phyloP scores from a whole-genome alignment of 2,888 invertebrate genomes.

The Tupiocoris notatus region DNA sequence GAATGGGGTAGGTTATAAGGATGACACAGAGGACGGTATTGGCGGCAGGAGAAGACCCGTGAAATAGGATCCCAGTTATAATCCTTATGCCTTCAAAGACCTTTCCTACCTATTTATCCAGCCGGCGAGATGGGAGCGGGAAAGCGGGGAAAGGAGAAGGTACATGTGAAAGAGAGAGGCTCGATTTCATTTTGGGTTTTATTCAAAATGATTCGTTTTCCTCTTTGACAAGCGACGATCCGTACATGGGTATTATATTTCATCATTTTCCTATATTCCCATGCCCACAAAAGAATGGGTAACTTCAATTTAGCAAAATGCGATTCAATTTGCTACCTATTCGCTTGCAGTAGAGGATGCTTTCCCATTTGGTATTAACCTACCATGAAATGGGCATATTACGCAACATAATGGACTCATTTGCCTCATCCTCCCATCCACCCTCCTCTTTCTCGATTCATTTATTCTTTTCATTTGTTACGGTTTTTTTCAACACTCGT shows the following conservation, averaged over 20 bases:
- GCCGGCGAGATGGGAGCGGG: conserved; percentile 4
- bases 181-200: conserved; percentile 28
- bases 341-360: too few relatives aligned
- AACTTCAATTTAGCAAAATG: background rate
- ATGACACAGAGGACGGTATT: conserved; percentile 2
- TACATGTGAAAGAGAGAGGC: background rate
- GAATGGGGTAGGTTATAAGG: background rate
- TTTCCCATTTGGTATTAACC: too few relatives aligned
- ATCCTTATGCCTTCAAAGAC: conserved; percentile 32
- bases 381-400: too few relatives aligned
- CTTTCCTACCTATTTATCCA: conserved; percentile 33
- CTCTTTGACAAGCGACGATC: conserved; percentile 4
- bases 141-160: background rate
- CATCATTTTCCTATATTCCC: conserved; percentile 1
- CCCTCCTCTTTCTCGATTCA: too few relatives aligned
- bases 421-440: too few relatives aligned
- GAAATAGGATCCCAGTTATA: conserved; percentile 36
- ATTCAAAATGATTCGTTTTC: conserved; percentile 26
- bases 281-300: conserved; percentile 7
- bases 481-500: too few relatives aligned
- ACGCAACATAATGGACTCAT: too few relatives aligned
- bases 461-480: too few relatives aligned
- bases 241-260: conserved; percentile 7
- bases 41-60: conserved; percentile 28
- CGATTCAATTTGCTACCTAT: background rate